Evolutionary conservation across 1,140 invertebrate species (phyloP).

Genomic region (Pseudomyrmex flavicornis): DNA sequence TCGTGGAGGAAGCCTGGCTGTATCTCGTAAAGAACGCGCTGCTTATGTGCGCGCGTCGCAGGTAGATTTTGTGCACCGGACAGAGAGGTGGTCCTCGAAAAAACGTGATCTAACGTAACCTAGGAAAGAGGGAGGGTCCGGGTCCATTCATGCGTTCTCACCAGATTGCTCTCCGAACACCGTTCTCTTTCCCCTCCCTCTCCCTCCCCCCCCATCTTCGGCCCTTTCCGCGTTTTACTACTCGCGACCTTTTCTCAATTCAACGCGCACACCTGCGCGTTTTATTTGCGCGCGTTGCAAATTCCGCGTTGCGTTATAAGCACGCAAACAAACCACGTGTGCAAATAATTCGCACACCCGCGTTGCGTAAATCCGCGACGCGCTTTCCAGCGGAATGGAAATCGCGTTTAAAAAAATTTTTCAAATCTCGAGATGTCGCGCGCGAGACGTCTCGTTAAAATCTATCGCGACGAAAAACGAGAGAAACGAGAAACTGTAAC

Average conservation of each 20-base stretch:
- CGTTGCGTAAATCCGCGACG: no score
- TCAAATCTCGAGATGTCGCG: no score
- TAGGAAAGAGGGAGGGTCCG: neutral
- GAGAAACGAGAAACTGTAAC: no score
- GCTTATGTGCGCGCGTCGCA: constrained; percentile 25
- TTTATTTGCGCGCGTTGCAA: neutral
- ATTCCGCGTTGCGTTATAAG: neutral
- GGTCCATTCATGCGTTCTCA: neutral
- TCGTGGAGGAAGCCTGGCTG: constrained; percentile 53
- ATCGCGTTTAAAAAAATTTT: no score
- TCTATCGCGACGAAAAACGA: no score
- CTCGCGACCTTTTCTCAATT: neutral
- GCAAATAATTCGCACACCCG: neutral
- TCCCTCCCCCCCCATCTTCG: no score
- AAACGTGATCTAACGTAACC: constrained; percentile 6
- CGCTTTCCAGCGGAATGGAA: no score
- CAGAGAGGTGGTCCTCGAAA: constrained; percentile 5
- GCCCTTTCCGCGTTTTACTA: neutral
- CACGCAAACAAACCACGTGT: neutral
- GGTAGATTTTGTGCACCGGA: constrained; percentile 54
- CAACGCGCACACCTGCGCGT: neutral
- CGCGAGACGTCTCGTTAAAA: no score
- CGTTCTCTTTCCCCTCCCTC: no score
- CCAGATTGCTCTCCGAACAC: no score
- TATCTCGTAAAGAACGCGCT: constrained; percentile 75